A percentile compares a stretch with the other conserved stretches of the same genome.
phyloP scores from a whole-genome alignment of 1,140 invertebrate species.

The Drosophila sulfurigaster region DNA sequence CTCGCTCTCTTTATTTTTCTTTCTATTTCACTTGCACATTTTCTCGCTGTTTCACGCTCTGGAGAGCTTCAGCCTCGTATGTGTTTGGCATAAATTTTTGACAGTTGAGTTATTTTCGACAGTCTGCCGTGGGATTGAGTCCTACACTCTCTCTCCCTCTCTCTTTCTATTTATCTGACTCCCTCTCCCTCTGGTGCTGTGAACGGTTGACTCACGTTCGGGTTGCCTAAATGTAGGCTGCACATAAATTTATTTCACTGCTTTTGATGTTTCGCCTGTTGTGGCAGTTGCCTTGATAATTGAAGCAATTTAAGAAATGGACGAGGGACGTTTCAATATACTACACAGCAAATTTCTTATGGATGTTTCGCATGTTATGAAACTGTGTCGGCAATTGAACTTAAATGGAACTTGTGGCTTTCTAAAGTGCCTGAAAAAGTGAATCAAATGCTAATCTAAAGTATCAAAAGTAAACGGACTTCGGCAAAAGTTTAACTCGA shows the following conservation, averaged over 20 bases:
- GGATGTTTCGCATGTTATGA: conserved; percentile 28
- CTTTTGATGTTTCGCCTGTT: conserved; percentile 53
- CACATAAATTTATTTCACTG: conserved; percentile 62
- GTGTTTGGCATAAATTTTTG: conserved; percentile 71
- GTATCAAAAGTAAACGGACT: conserved; percentile 1
- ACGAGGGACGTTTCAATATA: conserved; percentile 18
- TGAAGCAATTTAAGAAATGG: conserved; percentile 61
- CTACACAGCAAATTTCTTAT: conserved; percentile 3
- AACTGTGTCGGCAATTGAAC: conserved; percentile 16
- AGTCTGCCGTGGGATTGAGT: conserved; percentile 38
- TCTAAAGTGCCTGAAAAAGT: neutral
- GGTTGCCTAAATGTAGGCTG: conserved; percentile 67
- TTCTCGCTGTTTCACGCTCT: conserved; percentile 49
- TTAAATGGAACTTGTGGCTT: neutral
- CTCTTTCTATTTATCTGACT: no score
- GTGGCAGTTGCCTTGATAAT: conserved; percentile 55
- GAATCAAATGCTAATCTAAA: conserved; percentile 9
- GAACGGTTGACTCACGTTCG: conserved; percentile 21
- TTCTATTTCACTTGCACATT: conserved; percentile 25
- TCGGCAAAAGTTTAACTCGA: neutral
- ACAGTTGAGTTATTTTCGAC: conserved; percentile 74
- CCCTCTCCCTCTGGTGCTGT: neutral
- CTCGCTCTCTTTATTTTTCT: conserved; percentile 3
- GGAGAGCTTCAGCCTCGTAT: conserved; percentile 37
- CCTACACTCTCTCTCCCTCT: neutral